Conservation (phyloP, 2,888 invertebrate genomes). For the Melanotus villosus region DNA sequence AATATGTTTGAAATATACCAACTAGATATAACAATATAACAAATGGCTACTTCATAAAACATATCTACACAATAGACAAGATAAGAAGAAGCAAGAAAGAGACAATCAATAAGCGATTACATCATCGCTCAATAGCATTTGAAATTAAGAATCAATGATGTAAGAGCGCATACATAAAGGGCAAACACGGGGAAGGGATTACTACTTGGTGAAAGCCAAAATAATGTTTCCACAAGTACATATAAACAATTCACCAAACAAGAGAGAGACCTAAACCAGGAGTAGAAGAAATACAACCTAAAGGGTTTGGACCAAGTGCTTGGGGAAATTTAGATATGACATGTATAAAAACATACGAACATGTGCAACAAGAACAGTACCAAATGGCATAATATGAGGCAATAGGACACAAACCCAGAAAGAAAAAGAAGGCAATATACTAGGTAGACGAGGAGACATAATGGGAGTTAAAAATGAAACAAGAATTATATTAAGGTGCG, state of each 20-base stretch:
- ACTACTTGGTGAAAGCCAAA: constrained; percentile 12
- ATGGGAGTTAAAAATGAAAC: constrained; percentile 2
- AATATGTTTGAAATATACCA: background rate
- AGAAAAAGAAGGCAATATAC: constrained; percentile 1
- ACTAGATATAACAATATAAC: background rate
- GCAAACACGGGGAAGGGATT: background rate
- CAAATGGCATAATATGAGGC: background rate
- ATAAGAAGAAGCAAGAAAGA: constrained; percentile 4
- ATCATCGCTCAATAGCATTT: constrained; percentile 6
- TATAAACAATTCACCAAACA: constrained; percentile 3
- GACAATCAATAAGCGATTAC: constrained; percentile 3
- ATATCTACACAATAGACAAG: background rate
- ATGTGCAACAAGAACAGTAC: background rate
- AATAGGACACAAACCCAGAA: background rate
- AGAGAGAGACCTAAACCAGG: constrained; percentile 1
- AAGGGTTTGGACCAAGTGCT: constrained; percentile 1
- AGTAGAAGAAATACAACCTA: background rate
- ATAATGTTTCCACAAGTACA: constrained; percentile 21
- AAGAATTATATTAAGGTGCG: background rate
- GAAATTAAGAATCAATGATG: constrained; percentile 1
- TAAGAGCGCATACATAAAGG: constrained; percentile 9
- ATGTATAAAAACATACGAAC: constrained; percentile 7
- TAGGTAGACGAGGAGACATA: constrained; percentile 2
- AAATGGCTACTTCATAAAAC: background rate
- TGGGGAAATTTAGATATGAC: no score